Evolutionary conservation across 2,888 invertebrate species (phyloP).

Genomic region (Nasonia oneida): DNA sequence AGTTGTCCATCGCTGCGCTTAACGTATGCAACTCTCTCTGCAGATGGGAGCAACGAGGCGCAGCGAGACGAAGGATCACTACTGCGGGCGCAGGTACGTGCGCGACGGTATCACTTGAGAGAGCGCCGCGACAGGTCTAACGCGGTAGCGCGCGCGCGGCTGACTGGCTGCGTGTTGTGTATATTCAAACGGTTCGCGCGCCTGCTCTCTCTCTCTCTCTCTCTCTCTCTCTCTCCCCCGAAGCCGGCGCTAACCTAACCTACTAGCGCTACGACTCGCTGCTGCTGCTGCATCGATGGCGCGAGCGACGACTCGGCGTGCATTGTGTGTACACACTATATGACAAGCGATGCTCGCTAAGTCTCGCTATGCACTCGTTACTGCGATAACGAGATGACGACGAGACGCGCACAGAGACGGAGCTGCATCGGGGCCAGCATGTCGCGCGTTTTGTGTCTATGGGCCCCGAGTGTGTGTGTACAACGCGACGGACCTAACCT

Average conservation of each 20-base stretch:
- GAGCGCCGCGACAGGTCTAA: constrained; percentile 36
- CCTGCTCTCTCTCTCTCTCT: constrained; percentile 15
- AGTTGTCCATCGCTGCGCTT: constrained; percentile 84
- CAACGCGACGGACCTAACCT: constrained; percentile 62
- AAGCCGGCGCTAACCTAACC: constrained; percentile 52
- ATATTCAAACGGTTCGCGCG: constrained; percentile 58
- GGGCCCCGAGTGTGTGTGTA: not conserved
- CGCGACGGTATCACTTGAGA: constrained; percentile 14
- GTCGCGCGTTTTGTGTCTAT: not conserved
- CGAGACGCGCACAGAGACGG: not conserved
- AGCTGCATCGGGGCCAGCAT: not conserved
- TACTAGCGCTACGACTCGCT: constrained; percentile 10
- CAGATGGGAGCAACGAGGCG: not conserved
- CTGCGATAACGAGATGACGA: not conserved
- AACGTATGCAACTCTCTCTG: not conserved
- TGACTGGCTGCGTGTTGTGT: constrained; percentile 22
- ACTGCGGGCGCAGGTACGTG: not conserved
- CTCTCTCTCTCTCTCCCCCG: not conserved
- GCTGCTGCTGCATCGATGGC: constrained; percentile 2
- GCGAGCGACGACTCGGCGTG: not conserved
- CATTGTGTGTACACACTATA: not conserved
- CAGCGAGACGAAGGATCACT: not conserved
- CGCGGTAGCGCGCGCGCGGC: constrained; percentile 47
- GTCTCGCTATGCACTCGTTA: too few relatives aligned
- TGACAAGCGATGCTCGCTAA: too few relatives aligned